phyloP scores from a whole-genome alignment of 2,888 invertebrate species.

The Leptinotarsa tumamoca region DNA sequence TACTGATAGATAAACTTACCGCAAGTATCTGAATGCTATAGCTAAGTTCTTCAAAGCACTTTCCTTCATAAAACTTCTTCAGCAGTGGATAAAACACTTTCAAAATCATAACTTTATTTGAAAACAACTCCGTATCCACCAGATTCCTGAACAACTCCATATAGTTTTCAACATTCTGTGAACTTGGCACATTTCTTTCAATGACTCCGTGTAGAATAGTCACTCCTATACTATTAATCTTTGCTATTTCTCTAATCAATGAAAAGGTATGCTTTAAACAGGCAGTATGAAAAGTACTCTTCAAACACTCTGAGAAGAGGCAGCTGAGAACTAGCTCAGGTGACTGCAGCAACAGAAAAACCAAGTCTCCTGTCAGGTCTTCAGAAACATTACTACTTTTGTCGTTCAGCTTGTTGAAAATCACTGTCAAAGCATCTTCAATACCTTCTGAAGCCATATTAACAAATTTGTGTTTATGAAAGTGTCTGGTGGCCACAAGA shows the following conservation, averaged over 20 bases:
- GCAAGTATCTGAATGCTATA: slow-evolving; percentile 39
- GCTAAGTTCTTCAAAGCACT: slow-evolving; percentile 34
- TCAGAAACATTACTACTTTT: slow-evolving; percentile 37
- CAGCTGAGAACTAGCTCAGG: slow-evolving; percentile 52
- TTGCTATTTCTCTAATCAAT: slow-evolving; percentile 47
- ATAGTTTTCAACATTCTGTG: slow-evolving; percentile 53
- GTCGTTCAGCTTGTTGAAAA: slow-evolving; percentile 56
- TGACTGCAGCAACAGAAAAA: slow-evolving; percentile 59
- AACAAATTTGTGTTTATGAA: slow-evolving; percentile 54
- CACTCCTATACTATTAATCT: slow-evolving; percentile 53
- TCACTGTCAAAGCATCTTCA: slow-evolving; percentile 47
- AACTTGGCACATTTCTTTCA: slow-evolving; percentile 42
- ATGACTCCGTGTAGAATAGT: slow-evolving; percentile 50
- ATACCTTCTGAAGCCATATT: slow-evolving; percentile 49
- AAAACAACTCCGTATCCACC: slow-evolving; percentile 49
- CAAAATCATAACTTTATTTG: slow-evolving; percentile 41
- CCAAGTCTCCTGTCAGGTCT: slow-evolving; percentile 52
- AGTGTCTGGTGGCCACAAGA: slow-evolving; percentile 53
- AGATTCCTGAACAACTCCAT: slow-evolving; percentile 54
- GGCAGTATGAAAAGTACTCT: slow-evolving; percentile 51
- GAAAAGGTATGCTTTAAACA: slow-evolving; percentile 49
- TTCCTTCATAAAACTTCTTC: slow-evolving; percentile 25
- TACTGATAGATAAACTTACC: slow-evolving; percentile 30
- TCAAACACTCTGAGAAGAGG: slow-evolving; percentile 57
- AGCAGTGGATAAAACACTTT: slow-evolving; percentile 43